Evolutionary conservation across 2,888 invertebrate genomes (phyloP), one percentile per base, ranked within the genome.

Genomic region (Alentia gelatinosa): DNA sequence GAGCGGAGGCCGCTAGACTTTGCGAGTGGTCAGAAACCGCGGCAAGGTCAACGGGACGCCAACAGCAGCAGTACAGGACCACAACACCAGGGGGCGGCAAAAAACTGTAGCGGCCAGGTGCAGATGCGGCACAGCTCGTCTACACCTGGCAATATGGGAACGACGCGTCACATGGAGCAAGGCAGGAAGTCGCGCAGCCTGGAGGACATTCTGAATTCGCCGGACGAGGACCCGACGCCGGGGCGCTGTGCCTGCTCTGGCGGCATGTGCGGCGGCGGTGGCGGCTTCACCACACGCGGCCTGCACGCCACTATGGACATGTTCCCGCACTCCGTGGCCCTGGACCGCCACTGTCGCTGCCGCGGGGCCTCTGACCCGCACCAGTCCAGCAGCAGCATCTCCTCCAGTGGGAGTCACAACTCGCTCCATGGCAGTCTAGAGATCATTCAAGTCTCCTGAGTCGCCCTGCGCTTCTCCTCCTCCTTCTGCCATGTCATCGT

Each of bases 341-440:
- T 94, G 90, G 95, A 95, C 75, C 93, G 92, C 74, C 93, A 94
- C 91, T 94, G 94, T 89, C 92, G 92, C 50, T 94, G 94, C 90
- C 94, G 94, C 1, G 94, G 94, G 12, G 92, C 93, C 26, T 92
- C 94, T 1, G 95, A 96, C 86, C 94, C 94, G 9, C 74, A 74
- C 74, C 95, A 95, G 91, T 95, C 95, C 47, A 94, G 93, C 92
- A 95, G 95, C 92, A 95, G 95, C 93, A 94, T 95, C 90, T 96
- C 95, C n/a, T 96, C 96, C 19, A 94, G 94, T 83, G 94, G 95
- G 91, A 96, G 96, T 93, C 95, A 95, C 90, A 94, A 94, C 91
- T 95, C 95, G 26, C 92, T 95, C 68, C 95, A 95, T 90, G 95
- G 95, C 89, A 95, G 95, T 91, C 92, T 95, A 92, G 95, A 96